Evolutionary conservation across 2,888 invertebrate species (phyloP).

Genomic region (Sialis lutaria): DNA sequence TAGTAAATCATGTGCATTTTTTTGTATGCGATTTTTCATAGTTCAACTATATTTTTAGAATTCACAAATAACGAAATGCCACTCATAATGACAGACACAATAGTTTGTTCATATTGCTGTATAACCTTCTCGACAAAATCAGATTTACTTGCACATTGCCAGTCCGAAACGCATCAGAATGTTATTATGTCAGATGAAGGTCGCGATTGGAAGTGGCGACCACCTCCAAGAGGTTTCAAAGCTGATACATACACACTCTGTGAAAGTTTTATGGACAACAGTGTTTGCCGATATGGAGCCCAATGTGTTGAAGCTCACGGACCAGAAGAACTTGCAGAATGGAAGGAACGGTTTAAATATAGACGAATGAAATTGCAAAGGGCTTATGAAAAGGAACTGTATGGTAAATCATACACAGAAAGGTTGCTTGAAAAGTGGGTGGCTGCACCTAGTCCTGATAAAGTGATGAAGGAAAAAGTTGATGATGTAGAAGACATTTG

Average conservation of each 20-base stretch:
- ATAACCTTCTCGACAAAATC: conserved; percentile 32
- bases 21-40: too few species aligned
- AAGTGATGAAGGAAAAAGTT: conserved; percentile 41
- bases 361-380: conserved; percentile 40
- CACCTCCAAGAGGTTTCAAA: conserved; percentile 49
- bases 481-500: conserved; percentile 39
- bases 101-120: conserved; percentile 36
- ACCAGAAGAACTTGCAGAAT: conserved; percentile 49
- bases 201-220: conserved; percentile 48
- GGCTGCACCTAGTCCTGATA: conserved; percentile 40
- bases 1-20: too few species aligned
- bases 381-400: conserved; percentile 49
- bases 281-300: conserved; percentile 45
- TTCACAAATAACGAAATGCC: too few species aligned
- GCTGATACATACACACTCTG: conserved; percentile 46
- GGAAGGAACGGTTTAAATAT: conserved; percentile 54
- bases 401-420: conserved; percentile 39
- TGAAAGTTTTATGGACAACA: conserved; percentile 35
- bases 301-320: conserved; percentile 63
- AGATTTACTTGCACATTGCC: conserved; percentile 38
- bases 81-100: too few species aligned
- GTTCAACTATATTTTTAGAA: too few species aligned
- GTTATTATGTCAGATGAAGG: conserved; percentile 53
- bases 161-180: conserved; percentile 42
- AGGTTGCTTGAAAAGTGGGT: conserved; percentile 46